Evolutionary conservation across 53 echinoderm and acorn worm genomes (phyloP), one percentile per base, ranked within the genome.

Genomic region (Stichopus horrens): DNA sequence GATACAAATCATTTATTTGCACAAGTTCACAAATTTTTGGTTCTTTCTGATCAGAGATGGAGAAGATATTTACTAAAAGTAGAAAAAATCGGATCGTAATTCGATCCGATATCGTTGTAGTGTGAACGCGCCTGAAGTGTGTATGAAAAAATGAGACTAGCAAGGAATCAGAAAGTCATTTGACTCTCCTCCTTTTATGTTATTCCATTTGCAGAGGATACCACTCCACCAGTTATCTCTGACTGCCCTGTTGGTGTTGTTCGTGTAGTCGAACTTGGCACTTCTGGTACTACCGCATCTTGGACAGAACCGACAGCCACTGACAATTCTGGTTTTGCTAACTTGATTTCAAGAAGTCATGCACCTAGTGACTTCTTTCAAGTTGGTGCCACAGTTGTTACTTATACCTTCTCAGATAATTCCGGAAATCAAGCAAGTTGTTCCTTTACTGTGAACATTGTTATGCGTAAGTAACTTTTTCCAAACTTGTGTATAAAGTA

Each of bases 251-350:
- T 57, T 2, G 87, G 90, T 73, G 86, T 90, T 58, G 85, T 66
- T 37, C 20, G 54, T 9, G 59, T 54, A 9, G 88, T 86, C 1
- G 60, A 88, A 4, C 76, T 90, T 57, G 89, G 82, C 13, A 90
- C 88, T 51, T 8, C 63, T n/a, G 75, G 80, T 57, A 79, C 80
- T 6, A 23, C 67, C 9, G 90, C 86, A 6, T 74, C 90, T 22
- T 94, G 90, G 88, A 74, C 88, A 4, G 92, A 86, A 66, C 94
- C 94, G 14, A 94, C 94, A 9, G 94, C 92, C 52, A 86, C 83
- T 4, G 94, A 94, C 88, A 88, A 92, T 88, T 90, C 90, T 74
- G 94, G 91, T 58, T 8, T 19, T 18, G 80, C 16, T 8, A 54
- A 68, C 19, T 71, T 84, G 68, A 65, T 90, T 13, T 59, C 52